Evolutionary conservation across 2,113 vertebrate genomes (phyloP), one percentile per base, ranked within the genome.

Genomic region (Dromiciops gliroides): DNA sequence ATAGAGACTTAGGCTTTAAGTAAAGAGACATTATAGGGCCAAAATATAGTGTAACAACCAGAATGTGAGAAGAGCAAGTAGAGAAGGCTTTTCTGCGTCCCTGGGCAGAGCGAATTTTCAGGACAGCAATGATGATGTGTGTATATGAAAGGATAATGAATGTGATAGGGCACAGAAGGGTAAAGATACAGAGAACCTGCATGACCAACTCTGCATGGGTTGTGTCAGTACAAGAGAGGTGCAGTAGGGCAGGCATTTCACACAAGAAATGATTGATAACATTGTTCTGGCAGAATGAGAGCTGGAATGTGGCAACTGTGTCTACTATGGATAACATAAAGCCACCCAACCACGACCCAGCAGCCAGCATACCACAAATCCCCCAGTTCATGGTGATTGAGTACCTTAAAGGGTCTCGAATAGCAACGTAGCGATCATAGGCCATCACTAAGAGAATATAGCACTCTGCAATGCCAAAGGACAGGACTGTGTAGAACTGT

Each of bases 181-280:
- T 31, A 92, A 56, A 53, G 47, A 52, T 37, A 19, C 91, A 48
- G 47, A 48, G 37, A n/a, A 23, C 8, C 47, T 31, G 28, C 89
- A 48, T 47, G 6, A 11, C 2, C 19, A 48, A n/a, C 7, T 83
- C 95, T 16, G 92, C 3, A 0, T 7, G 60, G 8, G 95, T 53
- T 3, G 95, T 19, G 89, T 92, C 56, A 37, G 28, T 95, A 12
- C 95, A 95, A 51, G 96, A 96, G 12, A 92, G 95, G 9, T 75
- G 89, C 24, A 91, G 91, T 23, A 94, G 88, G 1, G 92, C 89
- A 2, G 96, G 95, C 0, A 90, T 90, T 88, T 95, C 83, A 11
- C 96, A 96, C 91, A 95, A 89, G 90, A 97, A 96, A 89, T 97
- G 97, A 0, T 56, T 56, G 7, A 97, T 95, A 19, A 90, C 24